These are phyloP conservation scores for Sarcophaga bullata DNA, from an alignment of 1,140 invertebrate species.

Conservation along the genomic window DNA sequence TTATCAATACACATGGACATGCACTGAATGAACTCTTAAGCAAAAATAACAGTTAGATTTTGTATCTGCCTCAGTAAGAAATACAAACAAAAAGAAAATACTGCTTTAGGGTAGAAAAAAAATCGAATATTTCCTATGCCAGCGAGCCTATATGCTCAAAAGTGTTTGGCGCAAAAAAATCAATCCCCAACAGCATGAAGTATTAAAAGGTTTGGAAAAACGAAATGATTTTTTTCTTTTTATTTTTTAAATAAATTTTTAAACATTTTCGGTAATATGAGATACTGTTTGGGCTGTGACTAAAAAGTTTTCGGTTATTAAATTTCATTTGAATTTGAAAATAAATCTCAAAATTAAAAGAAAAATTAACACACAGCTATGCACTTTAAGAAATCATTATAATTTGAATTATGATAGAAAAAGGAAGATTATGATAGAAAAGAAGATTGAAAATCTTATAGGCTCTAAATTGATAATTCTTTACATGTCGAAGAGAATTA, in stretches of 20 bases:
- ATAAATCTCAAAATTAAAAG: background rate
- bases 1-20: too few relatives aligned
- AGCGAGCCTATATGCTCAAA: background rate
- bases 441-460: too few relatives aligned
- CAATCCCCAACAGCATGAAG: too few relatives aligned
- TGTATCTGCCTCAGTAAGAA: background rate
- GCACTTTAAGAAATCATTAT: too few relatives aligned
- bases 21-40: background rate
- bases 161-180: background rate
- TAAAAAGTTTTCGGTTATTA: background rate
- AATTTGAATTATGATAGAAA: too few relatives aligned
- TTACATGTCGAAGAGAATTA: too few relatives aligned
- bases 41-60: background rate
- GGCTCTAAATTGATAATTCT: too few relatives aligned
- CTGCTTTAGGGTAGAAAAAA: constrained; percentile 22
- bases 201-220: too few relatives aligned
- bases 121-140: constrained; percentile 22
- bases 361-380: background rate
- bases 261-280: constrained; percentile 14
- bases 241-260: background rate
- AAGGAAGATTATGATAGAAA: too few relatives aligned
- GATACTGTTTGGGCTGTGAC: background rate
- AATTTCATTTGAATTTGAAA: constrained; percentile 18
- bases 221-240: too few relatives aligned
- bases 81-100: background rate